Conservation (phyloP, 1,140 invertebrate genomes). For the Polyergus mexicanus region DNA sequence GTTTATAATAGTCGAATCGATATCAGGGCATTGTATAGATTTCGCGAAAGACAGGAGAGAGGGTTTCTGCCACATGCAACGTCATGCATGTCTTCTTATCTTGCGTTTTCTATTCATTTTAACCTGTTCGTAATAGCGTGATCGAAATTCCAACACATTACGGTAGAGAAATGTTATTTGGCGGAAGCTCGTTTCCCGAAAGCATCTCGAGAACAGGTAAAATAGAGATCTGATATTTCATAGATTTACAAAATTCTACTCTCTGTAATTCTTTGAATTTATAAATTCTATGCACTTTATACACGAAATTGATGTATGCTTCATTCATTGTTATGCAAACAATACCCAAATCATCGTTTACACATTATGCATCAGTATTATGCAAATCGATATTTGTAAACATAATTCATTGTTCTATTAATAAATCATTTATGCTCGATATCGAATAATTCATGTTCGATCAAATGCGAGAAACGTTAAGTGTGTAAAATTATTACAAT, state of each 20-base stretch:
- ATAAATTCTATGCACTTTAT: background rate
- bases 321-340: constrained; percentile 18
- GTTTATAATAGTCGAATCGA: background rate
- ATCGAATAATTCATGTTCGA: background rate
- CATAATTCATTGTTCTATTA: constrained; percentile 3
- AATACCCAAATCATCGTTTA: constrained; percentile 8
- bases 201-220: background rate
- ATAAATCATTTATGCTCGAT: constrained; percentile 11
- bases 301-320: background rate
- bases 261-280: background rate
- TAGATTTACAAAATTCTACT: background rate
- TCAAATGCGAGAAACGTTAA: background rate
- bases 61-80: background rate
- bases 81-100: background rate
- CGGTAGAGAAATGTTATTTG: constrained; percentile 8
- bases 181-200: background rate
- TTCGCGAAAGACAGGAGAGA: background rate
- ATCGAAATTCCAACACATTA: constrained; percentile 21
- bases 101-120: constrained; percentile 25
- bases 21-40: background rate
- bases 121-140: background rate
- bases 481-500: background rate
- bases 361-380: constrained; percentile 2
- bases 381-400: constrained; percentile 26
- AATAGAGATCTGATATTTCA: background rate